Conservation (phyloP, 92 coral and sea anemone species). For the Phenganax marumi region DNA sequence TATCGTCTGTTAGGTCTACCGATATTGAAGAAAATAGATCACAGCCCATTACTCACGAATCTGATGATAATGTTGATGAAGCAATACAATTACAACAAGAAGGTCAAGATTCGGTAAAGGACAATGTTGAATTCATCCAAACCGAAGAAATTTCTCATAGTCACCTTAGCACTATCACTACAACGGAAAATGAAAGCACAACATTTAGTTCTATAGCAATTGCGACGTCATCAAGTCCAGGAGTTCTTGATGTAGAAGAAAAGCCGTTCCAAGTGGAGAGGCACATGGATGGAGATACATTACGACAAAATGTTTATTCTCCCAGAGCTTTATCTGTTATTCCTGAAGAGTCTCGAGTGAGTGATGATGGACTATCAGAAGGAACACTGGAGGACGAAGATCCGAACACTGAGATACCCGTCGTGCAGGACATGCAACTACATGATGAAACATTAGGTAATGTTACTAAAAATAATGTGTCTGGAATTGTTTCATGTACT, state of each 20-base stretch:
- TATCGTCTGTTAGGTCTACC: too few species aligned
- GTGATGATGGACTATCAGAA: conserved; percentile 32
- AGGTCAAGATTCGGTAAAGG: not conserved
- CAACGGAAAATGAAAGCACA: not conserved
- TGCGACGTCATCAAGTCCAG: not conserved
- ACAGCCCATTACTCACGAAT: not conserved
- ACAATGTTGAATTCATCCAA: not conserved
- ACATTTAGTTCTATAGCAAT: not conserved
- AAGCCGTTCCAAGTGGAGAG: not conserved
- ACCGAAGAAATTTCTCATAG: not conserved
- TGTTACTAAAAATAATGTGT: not conserved
- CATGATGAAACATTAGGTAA: not conserved
- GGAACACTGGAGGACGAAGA: conserved; percentile 12
- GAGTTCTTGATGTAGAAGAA: not conserved
- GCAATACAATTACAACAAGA: not conserved
- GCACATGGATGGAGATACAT: not conserved
- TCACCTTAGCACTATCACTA: not conserved
- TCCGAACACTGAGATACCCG: not conserved
- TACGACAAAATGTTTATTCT: not conserved
- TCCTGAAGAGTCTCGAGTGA: conserved; percentile 13
- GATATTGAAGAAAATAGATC: too few species aligned
- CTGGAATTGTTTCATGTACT: not conserved
- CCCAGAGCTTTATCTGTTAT: conserved; percentile 32
- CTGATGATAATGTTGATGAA: not conserved
- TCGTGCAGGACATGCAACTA: not conserved